A percentile compares a stretch with the other conserved stretches of the same genome.
These are phyloP conservation scores for Chelonoidis abingdonii DNA, from an alignment of 2,113 vertebrate species.

Conservation along the genomic window DNA sequence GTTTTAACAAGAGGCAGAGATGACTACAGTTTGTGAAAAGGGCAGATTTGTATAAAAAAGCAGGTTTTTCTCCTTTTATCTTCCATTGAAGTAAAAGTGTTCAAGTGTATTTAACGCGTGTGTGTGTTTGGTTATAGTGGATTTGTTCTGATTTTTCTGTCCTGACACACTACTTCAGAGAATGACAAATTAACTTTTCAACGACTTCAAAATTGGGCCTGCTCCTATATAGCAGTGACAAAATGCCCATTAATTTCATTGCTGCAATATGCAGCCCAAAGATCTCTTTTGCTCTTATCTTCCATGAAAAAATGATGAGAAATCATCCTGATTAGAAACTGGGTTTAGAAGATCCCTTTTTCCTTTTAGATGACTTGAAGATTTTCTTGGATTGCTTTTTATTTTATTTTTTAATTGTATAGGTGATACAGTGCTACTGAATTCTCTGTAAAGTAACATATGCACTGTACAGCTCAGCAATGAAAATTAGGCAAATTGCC, in stretches of 20 bases:
- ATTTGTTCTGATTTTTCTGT: background rate
- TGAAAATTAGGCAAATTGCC: background rate
- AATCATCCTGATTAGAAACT: background rate
- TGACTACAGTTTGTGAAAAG: background rate
- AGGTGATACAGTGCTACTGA: background rate
- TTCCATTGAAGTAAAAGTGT: background rate
- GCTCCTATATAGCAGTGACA: background rate
- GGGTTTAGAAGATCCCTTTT: background rate
- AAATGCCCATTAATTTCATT: background rate
- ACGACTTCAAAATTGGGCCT: background rate
- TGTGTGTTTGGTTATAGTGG: background rate
- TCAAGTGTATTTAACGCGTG: background rate
- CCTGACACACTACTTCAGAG: background rate
- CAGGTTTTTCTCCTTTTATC: slow-evolving; percentile 1
- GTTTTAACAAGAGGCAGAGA: slow-evolving; percentile 40
- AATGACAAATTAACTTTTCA: background rate
- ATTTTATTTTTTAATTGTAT: background rate
- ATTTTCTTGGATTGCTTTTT: background rate
- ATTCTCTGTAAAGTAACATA: slow-evolving; percentile 2
- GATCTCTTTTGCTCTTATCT: background rate
- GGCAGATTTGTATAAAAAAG: background rate
- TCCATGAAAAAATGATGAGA: background rate
- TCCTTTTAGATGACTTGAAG: background rate
- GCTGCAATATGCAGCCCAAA: background rate
- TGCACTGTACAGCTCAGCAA: background rate